Percentiles rank a stretch among this genome's conserved stretches.
Conservation (phyloP, 2,113 vertebrate genomes). For the Phoenicopterus ruber region DNA sequence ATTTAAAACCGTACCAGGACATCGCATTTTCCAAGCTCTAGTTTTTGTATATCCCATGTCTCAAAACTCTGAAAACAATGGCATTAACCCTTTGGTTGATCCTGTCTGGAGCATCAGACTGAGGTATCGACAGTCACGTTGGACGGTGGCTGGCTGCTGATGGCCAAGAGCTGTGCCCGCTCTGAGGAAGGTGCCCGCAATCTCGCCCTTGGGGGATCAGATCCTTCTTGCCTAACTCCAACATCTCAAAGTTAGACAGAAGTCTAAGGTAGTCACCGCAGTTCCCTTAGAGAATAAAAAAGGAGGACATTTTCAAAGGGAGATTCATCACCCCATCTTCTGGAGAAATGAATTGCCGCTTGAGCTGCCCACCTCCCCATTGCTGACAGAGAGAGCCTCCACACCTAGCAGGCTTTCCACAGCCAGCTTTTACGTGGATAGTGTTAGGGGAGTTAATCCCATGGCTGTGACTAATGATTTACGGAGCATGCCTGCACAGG, state of each 20-base stretch:
- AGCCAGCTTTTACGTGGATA: background rate
- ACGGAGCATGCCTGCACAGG: background rate
- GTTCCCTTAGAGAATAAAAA: background rate
- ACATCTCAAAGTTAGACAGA: background rate
- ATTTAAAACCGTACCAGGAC: slow-evolving; percentile 19
- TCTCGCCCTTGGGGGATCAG: background rate
- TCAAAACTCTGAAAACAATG: background rate
- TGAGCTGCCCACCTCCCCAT: background rate
- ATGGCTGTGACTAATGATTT: slow-evolving; percentile 20
- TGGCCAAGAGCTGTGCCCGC: background rate
- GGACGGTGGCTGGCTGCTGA: fast-evolving
- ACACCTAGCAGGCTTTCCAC: background rate
- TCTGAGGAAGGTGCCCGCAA: background rate
- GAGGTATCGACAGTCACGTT: fast-evolving
- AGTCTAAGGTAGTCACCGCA: background rate
- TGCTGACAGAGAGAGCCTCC: background rate
- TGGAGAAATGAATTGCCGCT: fast-evolving
- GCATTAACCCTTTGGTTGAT: background rate
- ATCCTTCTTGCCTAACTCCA: background rate
- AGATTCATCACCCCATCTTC: background rate
- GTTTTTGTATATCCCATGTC: background rate
- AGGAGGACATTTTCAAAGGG: background rate
- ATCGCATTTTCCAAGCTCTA: background rate
- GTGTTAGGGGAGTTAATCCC: background rate
- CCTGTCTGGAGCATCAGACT: background rate